Conservation (phyloP, 2,113 vertebrate species). For the Aspiorhynchus laticeps region DNA sequence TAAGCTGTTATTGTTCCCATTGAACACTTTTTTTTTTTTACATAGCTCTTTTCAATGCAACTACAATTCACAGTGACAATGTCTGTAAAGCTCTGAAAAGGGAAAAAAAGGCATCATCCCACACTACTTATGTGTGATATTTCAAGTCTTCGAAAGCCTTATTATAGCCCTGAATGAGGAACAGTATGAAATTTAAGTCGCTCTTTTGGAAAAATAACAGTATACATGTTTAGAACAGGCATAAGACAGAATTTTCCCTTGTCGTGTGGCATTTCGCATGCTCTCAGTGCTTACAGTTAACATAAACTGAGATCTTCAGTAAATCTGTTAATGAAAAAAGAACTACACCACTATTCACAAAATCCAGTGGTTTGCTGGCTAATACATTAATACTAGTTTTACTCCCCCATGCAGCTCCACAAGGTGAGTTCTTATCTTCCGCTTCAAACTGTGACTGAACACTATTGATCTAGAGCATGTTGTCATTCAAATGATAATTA, state of each 20-base stretch:
- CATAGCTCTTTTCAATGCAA: background rate
- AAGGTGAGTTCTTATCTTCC: slow-evolving; percentile 88
- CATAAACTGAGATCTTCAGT: background rate
- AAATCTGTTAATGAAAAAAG: background rate
- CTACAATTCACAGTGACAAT: slow-evolving; percentile 10
- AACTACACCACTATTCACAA: background rate
- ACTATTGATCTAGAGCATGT: slow-evolving; percentile 94
- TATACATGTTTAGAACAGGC: background rate
- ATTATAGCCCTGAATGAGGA: background rate
- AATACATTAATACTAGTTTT: slow-evolving; percentile 77
- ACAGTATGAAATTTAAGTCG: background rate
- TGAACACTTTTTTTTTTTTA: background rate
- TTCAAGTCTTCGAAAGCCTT: background rate
- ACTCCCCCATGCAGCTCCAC: slow-evolving; percentile 64
- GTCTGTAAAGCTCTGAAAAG: background rate
- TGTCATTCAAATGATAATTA: slow-evolving; percentile 98
- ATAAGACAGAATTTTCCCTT: background rate
- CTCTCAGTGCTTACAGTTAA: background rate
- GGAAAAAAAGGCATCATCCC: background rate
- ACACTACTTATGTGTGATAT: background rate
- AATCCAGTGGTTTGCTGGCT: slow-evolving; percentile 48
- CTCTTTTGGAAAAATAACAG: background rate
- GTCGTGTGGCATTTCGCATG: background rate
- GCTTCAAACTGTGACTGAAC: slow-evolving; percentile 90
- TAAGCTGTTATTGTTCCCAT: background rate